phyloP scores from a whole-genome alignment of 1,140 invertebrate genomes.

The Zaprionus nigranus region DNA sequence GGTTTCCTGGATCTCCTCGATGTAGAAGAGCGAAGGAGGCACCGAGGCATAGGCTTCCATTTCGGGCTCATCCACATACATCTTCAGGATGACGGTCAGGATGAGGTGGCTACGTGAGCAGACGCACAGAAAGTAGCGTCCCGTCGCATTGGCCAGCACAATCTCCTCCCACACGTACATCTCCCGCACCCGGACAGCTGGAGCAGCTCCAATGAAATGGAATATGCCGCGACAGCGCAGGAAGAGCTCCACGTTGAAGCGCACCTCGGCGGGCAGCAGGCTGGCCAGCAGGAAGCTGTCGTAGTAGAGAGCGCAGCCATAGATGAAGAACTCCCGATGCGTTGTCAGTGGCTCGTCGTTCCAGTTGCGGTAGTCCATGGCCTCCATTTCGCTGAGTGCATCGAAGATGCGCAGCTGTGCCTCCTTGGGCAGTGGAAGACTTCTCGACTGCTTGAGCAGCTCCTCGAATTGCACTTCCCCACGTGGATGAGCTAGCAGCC shows the following conservation, averaged over 20 bases:
- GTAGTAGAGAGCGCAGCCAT: slow-evolving; percentile 90
- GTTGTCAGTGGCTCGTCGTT: slow-evolving; percentile 91
- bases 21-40: slow-evolving; percentile 84
- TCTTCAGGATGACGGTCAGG: slow-evolving; percentile 89
- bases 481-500: slow-evolving; percentile 50
- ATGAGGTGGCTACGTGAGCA: slow-evolving; percentile 90
- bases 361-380: slow-evolving; percentile 93
- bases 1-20: slow-evolving; percentile 90
- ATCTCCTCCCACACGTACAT: slow-evolving; percentile 92
- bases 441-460: slow-evolving; percentile 62
- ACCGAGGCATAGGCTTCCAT: slow-evolving; percentile 64
- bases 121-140: slow-evolving; percentile 89
- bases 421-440: slow-evolving; percentile 89
- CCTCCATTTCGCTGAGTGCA: slow-evolving; percentile 91
- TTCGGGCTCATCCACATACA: slow-evolving; percentile 85
- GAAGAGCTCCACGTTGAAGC: slow-evolving; percentile 89
- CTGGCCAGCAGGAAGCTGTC: slow-evolving; percentile 89
- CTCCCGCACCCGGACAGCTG: slow-evolving; percentile 87
- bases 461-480: slow-evolving; percentile 68
- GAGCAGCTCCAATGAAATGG: slow-evolving; percentile 87
- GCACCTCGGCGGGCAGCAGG: slow-evolving; percentile 89
- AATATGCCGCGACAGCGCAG: slow-evolving; percentile 89
- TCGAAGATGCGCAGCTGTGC: slow-evolving; percentile 91
- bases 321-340: slow-evolving; percentile 90
- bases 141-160: slow-evolving; percentile 85